A percentile compares a stretch with the other conserved stretches of the same genome.
Evolutionary conservation across 1,140 invertebrate species (phyloP).

Genomic region (Drosophila sechellia): DNA sequence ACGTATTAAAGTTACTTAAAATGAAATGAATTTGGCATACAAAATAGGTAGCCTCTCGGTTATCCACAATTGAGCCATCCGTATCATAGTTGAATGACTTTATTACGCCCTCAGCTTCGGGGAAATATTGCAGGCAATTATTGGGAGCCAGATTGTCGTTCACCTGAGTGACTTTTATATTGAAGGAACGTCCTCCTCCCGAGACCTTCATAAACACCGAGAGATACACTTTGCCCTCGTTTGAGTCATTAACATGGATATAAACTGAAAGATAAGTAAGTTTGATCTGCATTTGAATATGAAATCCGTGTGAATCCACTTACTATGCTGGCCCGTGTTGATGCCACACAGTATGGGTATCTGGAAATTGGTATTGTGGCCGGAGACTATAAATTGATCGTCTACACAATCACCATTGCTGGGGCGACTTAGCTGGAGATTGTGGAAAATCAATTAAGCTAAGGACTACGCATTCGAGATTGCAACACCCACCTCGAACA

Average conservation of each 20-base stretch:
- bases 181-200: conserved; percentile 86
- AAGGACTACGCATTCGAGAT: background rate
- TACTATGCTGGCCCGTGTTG: conserved; percentile 91
- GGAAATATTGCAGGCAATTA: conserved; percentile 90
- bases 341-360: conserved; percentile 90
- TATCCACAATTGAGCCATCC: conserved; percentile 85
- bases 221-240: conserved; percentile 87
- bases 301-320: conserved; percentile 49
- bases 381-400: conserved; percentile 89
- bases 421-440: conserved; percentile 87
- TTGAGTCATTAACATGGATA: conserved; percentile 87
- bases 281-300: background rate
- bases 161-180: conserved; percentile 88
- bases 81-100: conserved; percentile 90
- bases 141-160: conserved; percentile 84
- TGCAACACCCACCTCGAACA: conserved; percentile 87
- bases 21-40: conserved; percentile 74
- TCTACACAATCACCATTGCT: conserved; percentile 88
- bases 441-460: background rate
- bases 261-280: conserved; percentile 86
- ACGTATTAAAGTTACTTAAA: background rate
- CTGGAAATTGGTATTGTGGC: conserved; percentile 88
- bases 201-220: conserved; percentile 87
- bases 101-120: conserved; percentile 86
- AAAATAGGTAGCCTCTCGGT: conserved; percentile 86